Evolutionary conservation across 2,797 vertebrate species (phyloP), one percentile per base, ranked within the genome.

Genomic region (Ara ararauna): DNA sequence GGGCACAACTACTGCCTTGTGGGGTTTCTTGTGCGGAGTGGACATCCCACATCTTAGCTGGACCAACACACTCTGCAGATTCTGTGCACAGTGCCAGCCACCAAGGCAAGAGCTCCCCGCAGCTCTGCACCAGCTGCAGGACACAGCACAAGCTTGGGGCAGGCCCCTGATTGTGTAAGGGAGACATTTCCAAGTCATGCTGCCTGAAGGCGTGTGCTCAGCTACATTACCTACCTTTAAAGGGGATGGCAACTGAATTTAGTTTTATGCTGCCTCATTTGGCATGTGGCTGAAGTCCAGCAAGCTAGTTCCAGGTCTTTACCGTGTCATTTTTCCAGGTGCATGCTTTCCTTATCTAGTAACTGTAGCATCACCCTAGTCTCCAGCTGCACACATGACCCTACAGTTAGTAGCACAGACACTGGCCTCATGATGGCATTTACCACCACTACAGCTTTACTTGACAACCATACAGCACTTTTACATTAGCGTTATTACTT

Each of bases 121-220:
- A 40, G n/a, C 51, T n/a, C 50, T 3, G 11, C 50, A 64, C 2
- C 16, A 9, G 44, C 26, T 0, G 0, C 53, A 30, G 29, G 67
- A 29, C 0, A 0, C 56, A 50, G 22, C 2, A 8, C 1, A 1
- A 34, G 47, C 48, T n/a, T 36, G 0, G 0, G 30, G 19, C 19
- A 27, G 56, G 56, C n/a, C 62, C 38, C 9, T 0, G 1, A 45
- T 15, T 61, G 14, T 1, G 0, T 19, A 27, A 61, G 24, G 29
- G 7, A 64, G 66, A 10, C 13, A 1, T 4, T 32, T 72, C 71
- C 5, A 4, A 61, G 58, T 29, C 34, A 18, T 0, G 0, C 15
- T 34, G 60, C 44, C 56, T 44, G n/a, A 56, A 47, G 50, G 11
- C 1, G 1, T 3, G 26, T 4, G 20, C 65, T 79, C 38, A 38